Evolutionary conservation across 2,888 invertebrate genomes (phyloP), one percentile per base, ranked within the genome.

Genomic region (Tinea pellionella): DNA sequence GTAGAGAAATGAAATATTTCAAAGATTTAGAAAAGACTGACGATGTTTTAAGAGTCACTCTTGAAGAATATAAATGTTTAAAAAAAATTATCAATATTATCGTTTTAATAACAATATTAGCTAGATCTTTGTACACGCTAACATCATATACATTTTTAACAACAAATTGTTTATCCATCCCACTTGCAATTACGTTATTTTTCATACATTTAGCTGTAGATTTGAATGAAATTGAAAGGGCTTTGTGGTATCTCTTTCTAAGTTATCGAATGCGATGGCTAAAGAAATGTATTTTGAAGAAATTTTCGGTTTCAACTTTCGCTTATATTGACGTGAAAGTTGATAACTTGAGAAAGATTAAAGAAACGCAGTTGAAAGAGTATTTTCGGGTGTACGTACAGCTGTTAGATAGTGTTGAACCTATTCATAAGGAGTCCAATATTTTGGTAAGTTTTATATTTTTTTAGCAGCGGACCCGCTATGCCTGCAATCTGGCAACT

Each of bases 381-480:
- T 32, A 32, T 57, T 32, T 57, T 57, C 12, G n/a, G 7, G n/a
- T 32, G 15, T 57, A 57, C 16, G 16, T 57, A 2, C 24, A 57
- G 6, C n/a, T 57, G 7, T n/a, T 57, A 11, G 32, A 57, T n/a
- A 6, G 32, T 57, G 13, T 57, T 9, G 13, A 57, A 15, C 57
- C 57, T 15, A 15, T 57, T 6, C 57, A 32, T 11, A 57, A 57
- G 15, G 15, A 57, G 12, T 32, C 32, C 1, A 16, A 57, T 57
- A 32, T 57, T 32, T 32, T 57, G 32, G 57, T 57, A 32, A 57
- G 57, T 57, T 47, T n/a, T 30, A n/a, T 30, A 30, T 30, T 30
- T 30, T 30, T 30, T 9, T 30, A n/a, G n/a, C n/a, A n/a, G n/a
- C n/a, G n/a, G n/a, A n/a, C n/a, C n/a, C n/a, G n/a, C n/a, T n/a